Base-by-base conservation (phyloP, 2,888 invertebrate genomes). In the Xylocampa areola region DNA sequence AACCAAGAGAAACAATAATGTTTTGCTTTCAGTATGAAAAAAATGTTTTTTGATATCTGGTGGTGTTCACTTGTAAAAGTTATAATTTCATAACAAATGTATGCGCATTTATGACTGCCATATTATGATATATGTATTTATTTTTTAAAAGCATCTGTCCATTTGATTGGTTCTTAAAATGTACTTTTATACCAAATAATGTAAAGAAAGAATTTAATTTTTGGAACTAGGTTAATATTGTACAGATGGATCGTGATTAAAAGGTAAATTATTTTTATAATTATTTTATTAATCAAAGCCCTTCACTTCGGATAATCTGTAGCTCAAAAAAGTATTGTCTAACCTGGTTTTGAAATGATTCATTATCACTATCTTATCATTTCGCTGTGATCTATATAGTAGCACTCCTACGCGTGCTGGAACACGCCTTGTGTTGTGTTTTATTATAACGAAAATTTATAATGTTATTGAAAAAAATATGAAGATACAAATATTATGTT, bases 311-410 rank as follows among this genome's bases (percentile, higher is more conserved):
- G 27, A 27, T 62, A 62, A 72, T 58, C 57, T 71, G 8, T 54
- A 49, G 4, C 59, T 54, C 37, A 58, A 53, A 47, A 43, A 45
- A 33, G 32, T 41, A 58, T 52, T 58, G 65, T 69, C 55, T 61
- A 75, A 73, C 75, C 75, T 69, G 76, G 68, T 80, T 83, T 73
- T 71, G 76, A 75, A 83, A 81, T 86, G 84, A 85, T 74, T 83
- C 81, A 82, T 72, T 86, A 88, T 86, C 87, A 54, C 40, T 89
- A 89, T 89, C 89, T 90, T 89, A 90, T 90, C 90, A 66, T 33
- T 52, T 61, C 68, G 55, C 74, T 76, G 81, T 82, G 83, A 78
- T 78, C 81, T 79, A 81, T 73, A 80, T 80, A 82, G 77, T 77
- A 73, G 69, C 78, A 77, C 79, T 68, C 81, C 78, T 72, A 60